Base-by-base conservation (phyloP, 2,797 vertebrate species). In the Poecilia wingei region DNA sequence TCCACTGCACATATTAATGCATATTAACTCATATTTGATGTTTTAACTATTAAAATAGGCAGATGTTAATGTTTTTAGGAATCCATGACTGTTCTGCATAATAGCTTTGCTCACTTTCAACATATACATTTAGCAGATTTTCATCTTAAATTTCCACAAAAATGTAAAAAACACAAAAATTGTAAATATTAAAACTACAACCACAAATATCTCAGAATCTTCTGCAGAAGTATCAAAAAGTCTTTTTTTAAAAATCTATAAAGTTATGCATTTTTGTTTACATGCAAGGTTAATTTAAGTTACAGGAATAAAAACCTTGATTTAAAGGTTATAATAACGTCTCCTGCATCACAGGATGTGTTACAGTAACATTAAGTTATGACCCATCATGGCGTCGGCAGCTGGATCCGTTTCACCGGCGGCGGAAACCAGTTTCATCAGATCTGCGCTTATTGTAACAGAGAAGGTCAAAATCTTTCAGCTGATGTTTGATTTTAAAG, bases 391-490 rank as follows among this genome's bases (percentile, higher is more conserved):
- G 28, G 25, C 28, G 18, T 36, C 78, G 83, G 80, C 73, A 81
- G 76, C 80, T 72, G 36, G 75, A 77, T 43, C 64, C 75, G 28
- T 82, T 76, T 83, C 45, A 84, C 76, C 72, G 74, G 82, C 69
- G 53, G 71, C 61, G 55, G 51, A 64, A 75, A 86, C 33, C 6
- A 20, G 28, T 64, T 64, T 64, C 3, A 5, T 55, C 53, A 59
- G 3, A n/a, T 28, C 31, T 2, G 33, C 0, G 6, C 31, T 9
- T 8, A 20, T 6, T 20, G 18, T 9, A 64, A 36, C 33, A 36
- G 61, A 36, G 59, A 2, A 36, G 6, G 6, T 33, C 31, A 36
- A 64, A 39, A 64, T 18, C 33, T 64, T 36, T 36, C 61, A 36
- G 9, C 31, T 36, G 6, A 64, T 36, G 16, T 64, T 36, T 39